phyloP scores from a whole-genome alignment of 2,888 invertebrate genomes.

The Eledone cirrhosa region DNA sequence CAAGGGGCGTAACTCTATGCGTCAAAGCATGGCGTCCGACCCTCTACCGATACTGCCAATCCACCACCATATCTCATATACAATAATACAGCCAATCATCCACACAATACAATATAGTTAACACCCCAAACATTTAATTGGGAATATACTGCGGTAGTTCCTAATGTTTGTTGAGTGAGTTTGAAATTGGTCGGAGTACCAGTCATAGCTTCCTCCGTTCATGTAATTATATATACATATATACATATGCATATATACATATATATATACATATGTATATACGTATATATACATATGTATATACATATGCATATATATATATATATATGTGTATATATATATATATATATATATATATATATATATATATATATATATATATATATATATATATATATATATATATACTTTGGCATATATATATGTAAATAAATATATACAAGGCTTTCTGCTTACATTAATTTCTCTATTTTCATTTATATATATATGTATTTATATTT shows the following conservation, averaged over 20 bases:
- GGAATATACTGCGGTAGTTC: too few species aligned
- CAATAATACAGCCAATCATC: too few species aligned
- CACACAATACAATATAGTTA: too few species aligned
- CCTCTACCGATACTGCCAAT: too few species aligned
- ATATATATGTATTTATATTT: neutral
- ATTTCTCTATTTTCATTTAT: too few species aligned
- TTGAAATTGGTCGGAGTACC: too few species aligned
- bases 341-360: neutral
- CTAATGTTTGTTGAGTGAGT: too few species aligned
- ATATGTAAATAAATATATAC: neutral
- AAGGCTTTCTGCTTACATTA: neutral
- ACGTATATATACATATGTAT: neutral
- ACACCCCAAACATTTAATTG: too few species aligned
- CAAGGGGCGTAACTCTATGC: too few species aligned
- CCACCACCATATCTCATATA: too few species aligned
- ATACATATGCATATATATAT: neutral
- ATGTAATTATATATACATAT: neutral
- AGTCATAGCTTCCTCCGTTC: neutral
- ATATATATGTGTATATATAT: neutral
- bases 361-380: neutral
- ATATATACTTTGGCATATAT: neutral
- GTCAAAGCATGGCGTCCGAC: too few species aligned
- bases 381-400: conserved; percentile 6
- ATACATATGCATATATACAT: neutral
- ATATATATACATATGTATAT: neutral